phyloP scores from a whole-genome alignment of 1,140 invertebrate genomes.

The Bombyx mandarina region DNA sequence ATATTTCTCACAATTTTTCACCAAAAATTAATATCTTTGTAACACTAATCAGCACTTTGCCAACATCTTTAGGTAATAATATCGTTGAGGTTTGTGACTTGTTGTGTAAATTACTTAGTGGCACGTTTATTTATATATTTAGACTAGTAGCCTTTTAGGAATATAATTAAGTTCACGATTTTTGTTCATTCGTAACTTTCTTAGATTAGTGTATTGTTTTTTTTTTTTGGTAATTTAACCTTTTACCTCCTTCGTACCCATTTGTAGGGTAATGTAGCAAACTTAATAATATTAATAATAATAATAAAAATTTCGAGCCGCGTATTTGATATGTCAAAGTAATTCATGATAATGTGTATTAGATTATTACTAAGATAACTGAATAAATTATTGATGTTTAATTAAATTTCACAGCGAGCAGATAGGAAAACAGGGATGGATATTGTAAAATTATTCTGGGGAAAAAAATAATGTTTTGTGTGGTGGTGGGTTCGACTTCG shows the following conservation, averaged over 20 bases:
- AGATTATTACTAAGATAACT: conserved; percentile 66
- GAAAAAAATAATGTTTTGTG: conserved; percentile 44
- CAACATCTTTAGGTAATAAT: conserved; percentile 52
- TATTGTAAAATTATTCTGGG: conserved; percentile 39
- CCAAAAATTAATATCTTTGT: conserved; percentile 51
- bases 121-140: conserved; percentile 18
- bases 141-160: background rate
- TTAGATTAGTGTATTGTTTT: background rate
- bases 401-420: conserved; percentile 60
- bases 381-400: conserved; percentile 54
- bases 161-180: background rate
- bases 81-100: conserved; percentile 58
- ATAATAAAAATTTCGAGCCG: conserved; percentile 67
- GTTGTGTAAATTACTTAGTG: conserved; percentile 42
- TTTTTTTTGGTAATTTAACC: background rate
- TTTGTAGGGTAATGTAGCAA: conserved; percentile 60
- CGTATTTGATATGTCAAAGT: conserved; percentile 70
- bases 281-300: conserved; percentile 28
- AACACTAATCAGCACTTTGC: conserved; percentile 62
- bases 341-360: conserved; percentile 63
- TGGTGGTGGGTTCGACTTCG: conserved; percentile 42
- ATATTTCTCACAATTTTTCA: conserved; percentile 59
- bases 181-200: background rate
- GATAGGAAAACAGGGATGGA: conserved; percentile 69
- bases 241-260: conserved; percentile 48